Conservation (phyloP, 2,113 vertebrate species). For the Tychaedon coryphoeus region DNA sequence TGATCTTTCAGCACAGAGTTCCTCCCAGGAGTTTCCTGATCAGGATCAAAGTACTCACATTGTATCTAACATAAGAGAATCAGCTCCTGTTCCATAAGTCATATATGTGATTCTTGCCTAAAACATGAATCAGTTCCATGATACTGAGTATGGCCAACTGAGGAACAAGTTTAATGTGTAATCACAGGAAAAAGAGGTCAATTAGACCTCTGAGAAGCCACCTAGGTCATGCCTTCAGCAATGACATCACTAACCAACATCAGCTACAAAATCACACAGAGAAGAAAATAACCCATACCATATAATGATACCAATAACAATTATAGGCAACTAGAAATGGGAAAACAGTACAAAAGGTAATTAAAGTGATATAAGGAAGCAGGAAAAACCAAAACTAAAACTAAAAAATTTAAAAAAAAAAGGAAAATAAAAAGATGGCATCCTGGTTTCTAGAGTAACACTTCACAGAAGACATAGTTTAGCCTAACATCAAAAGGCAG, state of each 20-base stretch:
- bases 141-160: neutral
- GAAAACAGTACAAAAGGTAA: neutral
- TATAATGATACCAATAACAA: neutral
- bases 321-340: neutral
- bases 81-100: neutral
- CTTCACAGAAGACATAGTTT: neutral
- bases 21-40: neutral
- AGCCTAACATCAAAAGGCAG: neutral
- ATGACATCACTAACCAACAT: neutral
- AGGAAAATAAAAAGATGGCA: neutral
- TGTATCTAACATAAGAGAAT: neutral
- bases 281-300: neutral
- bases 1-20: neutral
- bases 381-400: neutral
- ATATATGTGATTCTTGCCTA: neutral
- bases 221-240: neutral
- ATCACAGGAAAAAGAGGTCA: neutral
- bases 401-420: neutral
- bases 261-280: neutral
- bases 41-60: neutral
- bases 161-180: neutral
- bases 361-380: neutral
- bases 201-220: neutral
- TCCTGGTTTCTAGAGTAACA: neutral
- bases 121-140: neutral